These are phyloP conservation scores for Pristionchus maxplancki DNA, from an alignment of 2,888 invertebrate genomes.

Conservation along the genomic window DNA sequence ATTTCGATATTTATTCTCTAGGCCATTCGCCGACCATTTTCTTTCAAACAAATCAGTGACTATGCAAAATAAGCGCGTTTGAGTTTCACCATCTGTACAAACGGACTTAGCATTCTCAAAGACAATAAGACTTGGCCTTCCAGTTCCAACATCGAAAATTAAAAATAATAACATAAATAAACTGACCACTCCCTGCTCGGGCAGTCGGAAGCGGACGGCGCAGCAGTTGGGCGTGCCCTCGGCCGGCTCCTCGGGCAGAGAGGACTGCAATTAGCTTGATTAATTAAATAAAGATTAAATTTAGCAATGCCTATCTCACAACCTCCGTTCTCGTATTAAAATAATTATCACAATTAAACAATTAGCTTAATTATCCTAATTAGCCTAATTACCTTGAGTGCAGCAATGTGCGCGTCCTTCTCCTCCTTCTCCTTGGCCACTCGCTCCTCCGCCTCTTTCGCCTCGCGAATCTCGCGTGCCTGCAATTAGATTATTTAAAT, in stretches of 20 bases:
- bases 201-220: conserved; percentile 70
- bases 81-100: not conserved
- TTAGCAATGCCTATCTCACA: no score
- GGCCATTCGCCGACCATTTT: no score
- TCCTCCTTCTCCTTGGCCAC: conserved; percentile 43
- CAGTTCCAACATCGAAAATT: not conserved
- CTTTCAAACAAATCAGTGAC: no score
- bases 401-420: conserved; percentile 1
- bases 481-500: not conserved
- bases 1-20: no score
- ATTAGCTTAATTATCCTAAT: no score
- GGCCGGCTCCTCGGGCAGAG: conserved; percentile 70
- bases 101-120: not conserved
- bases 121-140: not conserved
- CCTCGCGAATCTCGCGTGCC: conserved; percentile 54
- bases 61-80: no score
- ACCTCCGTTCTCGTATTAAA: no score
- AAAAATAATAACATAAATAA: not conserved
- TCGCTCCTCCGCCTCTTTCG: conserved; percentile 58
- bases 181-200: conserved; percentile 65
- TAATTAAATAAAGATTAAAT: not conserved
- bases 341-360: no score
- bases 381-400: not conserved
- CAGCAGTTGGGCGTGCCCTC: conserved; percentile 59
- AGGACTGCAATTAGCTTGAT: not conserved